A percentile compares a stretch with the other conserved stretches of the same genome.
These are phyloP conservation scores for Toxotes lorentzi DNA, from an alignment of 2,797 vertebrate genomes.

Conservation along the genomic window DNA sequence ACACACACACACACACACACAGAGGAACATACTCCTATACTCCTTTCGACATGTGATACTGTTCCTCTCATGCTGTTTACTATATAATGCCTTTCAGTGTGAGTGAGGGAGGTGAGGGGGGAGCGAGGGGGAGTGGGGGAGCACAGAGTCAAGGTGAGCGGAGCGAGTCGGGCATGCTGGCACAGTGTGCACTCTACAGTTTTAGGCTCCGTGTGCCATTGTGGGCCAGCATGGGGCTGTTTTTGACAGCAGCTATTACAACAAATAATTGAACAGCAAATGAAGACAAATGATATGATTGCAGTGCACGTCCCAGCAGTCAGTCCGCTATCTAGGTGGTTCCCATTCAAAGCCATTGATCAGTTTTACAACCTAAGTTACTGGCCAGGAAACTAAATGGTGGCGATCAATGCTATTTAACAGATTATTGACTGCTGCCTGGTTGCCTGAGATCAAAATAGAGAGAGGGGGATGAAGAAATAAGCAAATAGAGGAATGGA, in stretches of 20 bases:
- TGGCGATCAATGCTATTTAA: constrained; percentile 87
- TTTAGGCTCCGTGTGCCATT: constrained; percentile 54
- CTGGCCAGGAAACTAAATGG: constrained; percentile 86
- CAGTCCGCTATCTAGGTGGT: constrained; percentile 84
- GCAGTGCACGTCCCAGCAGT: constrained; percentile 78
- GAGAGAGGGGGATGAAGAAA: constrained; percentile 69
- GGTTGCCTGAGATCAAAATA: constrained; percentile 81
- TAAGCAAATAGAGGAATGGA: constrained; percentile 74
- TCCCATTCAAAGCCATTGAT: constrained; percentile 87
- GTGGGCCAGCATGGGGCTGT: constrained; percentile 69
- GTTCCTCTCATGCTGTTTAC: constrained; percentile 53
- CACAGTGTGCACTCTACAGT: constrained; percentile 44
- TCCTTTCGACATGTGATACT: constrained; percentile 51
- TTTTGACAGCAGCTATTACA: constrained; percentile 84
- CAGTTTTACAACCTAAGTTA: constrained; percentile 86
- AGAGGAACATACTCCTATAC: constrained; percentile 44
- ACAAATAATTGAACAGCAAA: constrained; percentile 86
- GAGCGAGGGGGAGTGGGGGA: neutral
- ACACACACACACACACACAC: constrained; percentile 27
- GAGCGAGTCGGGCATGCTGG: constrained; percentile 21
- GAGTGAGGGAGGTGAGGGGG: neutral
- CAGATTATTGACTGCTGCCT: constrained; percentile 87
- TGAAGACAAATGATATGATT: constrained; percentile 88
- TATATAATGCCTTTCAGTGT: constrained; percentile 56
- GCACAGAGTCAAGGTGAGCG: constrained; percentile 55